Conservation (phyloP, 2,888 invertebrate species). For the Erebia ligea region DNA sequence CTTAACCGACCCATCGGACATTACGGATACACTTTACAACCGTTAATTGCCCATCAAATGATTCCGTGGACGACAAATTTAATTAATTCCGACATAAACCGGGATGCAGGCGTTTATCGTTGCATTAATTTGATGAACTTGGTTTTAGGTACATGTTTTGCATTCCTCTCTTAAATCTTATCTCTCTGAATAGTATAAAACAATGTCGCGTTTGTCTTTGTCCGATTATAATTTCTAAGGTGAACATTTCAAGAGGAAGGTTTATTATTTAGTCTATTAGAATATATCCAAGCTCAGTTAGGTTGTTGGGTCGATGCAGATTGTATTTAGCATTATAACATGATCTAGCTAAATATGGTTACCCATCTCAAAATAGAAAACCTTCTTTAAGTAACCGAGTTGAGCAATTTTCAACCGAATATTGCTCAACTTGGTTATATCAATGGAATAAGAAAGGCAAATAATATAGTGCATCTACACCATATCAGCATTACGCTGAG, state of each 20-base stretch:
- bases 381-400: background rate
- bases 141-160: background rate
- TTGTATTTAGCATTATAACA: no score
- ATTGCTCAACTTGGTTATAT: background rate
- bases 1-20: slow-evolving; percentile 51
- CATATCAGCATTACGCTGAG: no score
- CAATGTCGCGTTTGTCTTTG: no score
- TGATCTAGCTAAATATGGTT: no score
- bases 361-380: background rate
- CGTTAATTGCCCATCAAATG: slow-evolving; percentile 70
- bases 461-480: no score
- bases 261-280: no score
- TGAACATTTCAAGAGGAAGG: no score
- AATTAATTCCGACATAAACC: slow-evolving; percentile 62
- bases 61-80: slow-evolving; percentile 57
- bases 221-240: no score
- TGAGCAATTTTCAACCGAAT: background rate
- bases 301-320: no score
- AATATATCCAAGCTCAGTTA: no score
- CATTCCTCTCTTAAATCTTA: background rate
- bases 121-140: slow-evolving; percentile 24
- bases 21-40: slow-evolving; percentile 59
- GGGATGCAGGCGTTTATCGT: slow-evolving; percentile 10
- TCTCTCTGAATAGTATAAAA: no score
- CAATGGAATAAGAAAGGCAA: background rate